Percentiles rank a stretch among this genome's conserved stretches.
phyloP scores from a whole-genome alignment of 2,113 vertebrate species.

The Noctilio leporinus region DNA sequence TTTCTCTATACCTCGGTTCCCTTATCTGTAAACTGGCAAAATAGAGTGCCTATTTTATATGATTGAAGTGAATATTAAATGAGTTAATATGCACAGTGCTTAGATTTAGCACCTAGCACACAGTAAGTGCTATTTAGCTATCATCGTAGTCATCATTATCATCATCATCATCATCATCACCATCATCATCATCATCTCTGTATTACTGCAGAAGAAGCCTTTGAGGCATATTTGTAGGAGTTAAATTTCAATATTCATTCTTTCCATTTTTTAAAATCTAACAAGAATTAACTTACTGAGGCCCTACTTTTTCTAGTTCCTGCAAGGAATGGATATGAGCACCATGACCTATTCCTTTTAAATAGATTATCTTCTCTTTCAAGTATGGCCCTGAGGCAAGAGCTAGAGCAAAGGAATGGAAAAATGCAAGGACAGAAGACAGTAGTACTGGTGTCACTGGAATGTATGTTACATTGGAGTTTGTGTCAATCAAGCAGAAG shows the following conservation, averaged over 20 bases:
- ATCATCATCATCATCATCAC: not conserved
- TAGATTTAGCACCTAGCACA: not conserved
- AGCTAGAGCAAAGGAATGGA: not conserved
- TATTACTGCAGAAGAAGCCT: not conserved
- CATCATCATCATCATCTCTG: not conserved
- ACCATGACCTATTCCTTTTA: not conserved
- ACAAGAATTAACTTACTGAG: not conserved
- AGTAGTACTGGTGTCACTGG: not conserved
- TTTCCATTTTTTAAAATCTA: not conserved
- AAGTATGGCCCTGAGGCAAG: not conserved
- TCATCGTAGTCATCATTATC: not conserved
- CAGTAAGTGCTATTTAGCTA: not conserved
- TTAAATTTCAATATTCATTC: not conserved
- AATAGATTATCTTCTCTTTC: not conserved
- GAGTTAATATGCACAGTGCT: not conserved
- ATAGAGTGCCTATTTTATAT: not conserved
- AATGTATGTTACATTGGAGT: not conserved
- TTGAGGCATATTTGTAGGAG: not conserved
- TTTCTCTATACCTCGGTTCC: not conserved
- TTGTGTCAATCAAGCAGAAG: not conserved
- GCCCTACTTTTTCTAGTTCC: not conserved
- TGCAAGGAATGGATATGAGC: not conserved
- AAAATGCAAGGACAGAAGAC: not conserved
- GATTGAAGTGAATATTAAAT: not conserved
- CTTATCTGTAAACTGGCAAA: not conserved